Evolutionary conservation across 2,888 invertebrate genomes (phyloP).

Genomic region (Gortyna flavago): DNA sequence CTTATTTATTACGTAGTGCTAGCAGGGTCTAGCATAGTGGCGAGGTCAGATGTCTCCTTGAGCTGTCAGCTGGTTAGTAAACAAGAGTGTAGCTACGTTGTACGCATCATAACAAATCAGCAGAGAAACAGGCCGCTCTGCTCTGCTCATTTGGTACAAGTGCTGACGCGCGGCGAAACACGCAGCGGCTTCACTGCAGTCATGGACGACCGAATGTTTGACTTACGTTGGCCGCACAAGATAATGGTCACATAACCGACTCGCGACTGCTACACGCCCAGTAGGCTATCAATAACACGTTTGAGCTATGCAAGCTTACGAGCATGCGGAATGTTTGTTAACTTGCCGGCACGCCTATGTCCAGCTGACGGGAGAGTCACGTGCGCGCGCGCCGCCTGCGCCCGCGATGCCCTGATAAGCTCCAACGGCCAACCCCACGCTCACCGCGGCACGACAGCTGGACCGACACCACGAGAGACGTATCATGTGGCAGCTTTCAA

Average conservation of each 20-base stretch:
- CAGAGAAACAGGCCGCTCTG: background rate
- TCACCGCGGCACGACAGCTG: slow-evolving; percentile 5
- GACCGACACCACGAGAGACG: background rate
- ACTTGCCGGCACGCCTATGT: background rate
- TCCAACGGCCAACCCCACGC: background rate
- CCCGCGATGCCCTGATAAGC: slow-evolving; percentile 6
- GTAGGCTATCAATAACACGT: slow-evolving; percentile 15
- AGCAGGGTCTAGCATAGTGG: background rate
- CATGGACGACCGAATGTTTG: background rate
- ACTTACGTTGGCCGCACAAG: background rate
- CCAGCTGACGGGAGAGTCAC: background rate
- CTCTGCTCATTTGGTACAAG: background rate
- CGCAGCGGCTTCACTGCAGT: background rate
- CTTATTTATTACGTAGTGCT: background rate
- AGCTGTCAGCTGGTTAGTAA: background rate
- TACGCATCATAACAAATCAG: background rate
- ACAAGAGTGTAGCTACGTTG: background rate
- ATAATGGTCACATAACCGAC: slow-evolving; percentile 12
- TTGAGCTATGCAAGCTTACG: no score
- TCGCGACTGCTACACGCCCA: background rate
- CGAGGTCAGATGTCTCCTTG: background rate
- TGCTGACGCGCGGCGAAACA: background rate
- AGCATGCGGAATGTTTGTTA: slow-evolving; percentile 26
- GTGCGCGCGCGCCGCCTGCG: background rate
- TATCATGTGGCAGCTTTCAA: background rate